Evolutionary conservation across 1,140 invertebrate genomes (phyloP).

Genomic region (Psix sp.): DNA sequence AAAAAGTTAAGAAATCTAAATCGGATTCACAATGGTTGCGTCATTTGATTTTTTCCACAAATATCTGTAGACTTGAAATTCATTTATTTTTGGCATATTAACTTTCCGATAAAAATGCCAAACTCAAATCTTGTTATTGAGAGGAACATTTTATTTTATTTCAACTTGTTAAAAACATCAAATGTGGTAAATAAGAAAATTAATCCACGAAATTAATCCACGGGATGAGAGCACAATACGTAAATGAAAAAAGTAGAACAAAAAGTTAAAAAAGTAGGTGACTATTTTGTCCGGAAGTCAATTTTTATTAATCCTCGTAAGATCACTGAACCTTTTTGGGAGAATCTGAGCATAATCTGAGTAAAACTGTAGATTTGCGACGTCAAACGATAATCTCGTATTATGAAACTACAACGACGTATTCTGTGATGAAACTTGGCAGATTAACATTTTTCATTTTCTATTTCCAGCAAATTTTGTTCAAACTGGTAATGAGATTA

Average conservation of each 20-base stretch:
- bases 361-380: not conserved
- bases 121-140: no score
- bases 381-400: slow-evolving; percentile 4
- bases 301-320: not conserved
- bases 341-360: not conserved
- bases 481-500: no score
- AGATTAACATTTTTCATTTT: no score
- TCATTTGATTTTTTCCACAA: slow-evolving; percentile 13
- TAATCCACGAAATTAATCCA: no score
- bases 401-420: slow-evolving; percentile 6
- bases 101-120: not conserved
- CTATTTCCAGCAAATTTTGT: no score
- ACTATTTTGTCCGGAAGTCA: no score
- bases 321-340: not conserved
- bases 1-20: not conserved
- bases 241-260: no score
- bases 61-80: slow-evolving; percentile 10
- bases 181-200: no score
- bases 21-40: slow-evolving; percentile 6
- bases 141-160: not conserved
- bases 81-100: slow-evolving; percentile 15
- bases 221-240: no score
- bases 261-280: no score
- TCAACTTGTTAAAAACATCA: not conserved
- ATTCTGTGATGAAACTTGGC: no score